Evolutionary conservation across 2,888 invertebrate genomes (phyloP).

Genomic region (Scaptomyza cyrtandrae): DNA sequence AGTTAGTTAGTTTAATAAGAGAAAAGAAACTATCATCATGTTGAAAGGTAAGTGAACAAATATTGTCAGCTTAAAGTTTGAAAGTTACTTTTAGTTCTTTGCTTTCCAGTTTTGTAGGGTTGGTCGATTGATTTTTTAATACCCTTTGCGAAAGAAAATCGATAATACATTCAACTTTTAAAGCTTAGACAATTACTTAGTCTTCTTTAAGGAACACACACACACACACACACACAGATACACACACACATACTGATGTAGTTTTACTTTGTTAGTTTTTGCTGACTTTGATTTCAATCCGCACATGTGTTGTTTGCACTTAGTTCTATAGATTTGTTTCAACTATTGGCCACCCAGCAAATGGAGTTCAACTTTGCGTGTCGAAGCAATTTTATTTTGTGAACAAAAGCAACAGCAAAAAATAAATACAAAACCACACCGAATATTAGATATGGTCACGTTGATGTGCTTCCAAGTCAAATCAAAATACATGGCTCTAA

Average conservation of each 20-base stretch:
- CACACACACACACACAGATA: background rate
- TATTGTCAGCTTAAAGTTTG: too few relatives aligned
- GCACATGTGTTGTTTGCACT: background rate
- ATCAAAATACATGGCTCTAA: too few relatives aligned
- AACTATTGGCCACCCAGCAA: background rate
- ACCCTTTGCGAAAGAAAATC: too few relatives aligned
- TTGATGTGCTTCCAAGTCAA: too few relatives aligned
- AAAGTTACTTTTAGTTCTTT: too few relatives aligned
- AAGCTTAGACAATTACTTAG: background rate
- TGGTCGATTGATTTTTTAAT: too few relatives aligned
- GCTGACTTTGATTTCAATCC: conserved; percentile 9
- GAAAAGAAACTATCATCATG: background rate
- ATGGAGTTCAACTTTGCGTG: conserved; percentile 27
- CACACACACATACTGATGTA: background rate
- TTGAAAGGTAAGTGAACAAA: too few relatives aligned
- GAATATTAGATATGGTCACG: background rate
- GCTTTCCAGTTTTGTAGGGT: too few relatives aligned
- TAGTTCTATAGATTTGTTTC: conserved; percentile 1
- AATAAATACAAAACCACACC: background rate
- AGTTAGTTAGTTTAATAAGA: too few relatives aligned
- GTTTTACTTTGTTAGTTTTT: background rate
- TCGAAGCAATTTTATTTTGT: conserved; percentile 11
- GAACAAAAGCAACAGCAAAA: background rate
- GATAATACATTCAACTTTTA: background rate
- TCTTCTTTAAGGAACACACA: background rate